Base-by-base conservation (phyloP, 1,140 invertebrate genomes). In the Adelges cooleyi region DNA sequence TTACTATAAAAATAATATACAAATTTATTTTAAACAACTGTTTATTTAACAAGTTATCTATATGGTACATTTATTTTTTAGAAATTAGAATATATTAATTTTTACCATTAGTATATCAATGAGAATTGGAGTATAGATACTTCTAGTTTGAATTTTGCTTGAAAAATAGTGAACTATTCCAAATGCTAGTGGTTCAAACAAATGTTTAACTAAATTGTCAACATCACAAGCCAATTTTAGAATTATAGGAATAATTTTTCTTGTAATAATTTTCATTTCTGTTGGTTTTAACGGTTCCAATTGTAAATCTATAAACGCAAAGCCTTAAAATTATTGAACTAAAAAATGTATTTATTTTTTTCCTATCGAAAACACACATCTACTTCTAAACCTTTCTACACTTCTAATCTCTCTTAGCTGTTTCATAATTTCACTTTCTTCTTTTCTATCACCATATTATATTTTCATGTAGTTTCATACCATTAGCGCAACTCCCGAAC, bases 131-230 rank as follows among this genome's bases (percentile, higher is more conserved):
- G n/a, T 51, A 29, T 29, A 51, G 33, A 51, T 51, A 11, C 49
- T 51, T 18, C 33, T 51, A 29, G 25, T 27, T 10, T 51, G 49
- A 6, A 51, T 51, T 17, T 10, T 10, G 20, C 25, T 29, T 18
- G 49, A 23, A 51, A 51, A 51, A 51, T 51, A 51, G 20, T 51
- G 49, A 1, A 51, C 49, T 27, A 51, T 5, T 3, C 49, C 49
- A 51, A 51, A 27, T 29, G 49, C 49, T 18, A 51, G 33, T 27
- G n/a, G 49, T 51, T 51, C 49, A 51, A 51, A 51, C 25, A 51
- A 27, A 17, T 51, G 49, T 51, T 51, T n/a, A 51, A 51, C n/a
- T 29, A 51, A 4, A 51, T 51, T 29, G 18, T 51, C 49, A 23
- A 51, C 11, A 15, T 51, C 49, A 51, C 49, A 51, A 29, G 49